These are phyloP conservation scores for Eidolon dupreanum DNA, from an alignment of 2,797 vertebrate species.

Conservation along the genomic window DNA sequence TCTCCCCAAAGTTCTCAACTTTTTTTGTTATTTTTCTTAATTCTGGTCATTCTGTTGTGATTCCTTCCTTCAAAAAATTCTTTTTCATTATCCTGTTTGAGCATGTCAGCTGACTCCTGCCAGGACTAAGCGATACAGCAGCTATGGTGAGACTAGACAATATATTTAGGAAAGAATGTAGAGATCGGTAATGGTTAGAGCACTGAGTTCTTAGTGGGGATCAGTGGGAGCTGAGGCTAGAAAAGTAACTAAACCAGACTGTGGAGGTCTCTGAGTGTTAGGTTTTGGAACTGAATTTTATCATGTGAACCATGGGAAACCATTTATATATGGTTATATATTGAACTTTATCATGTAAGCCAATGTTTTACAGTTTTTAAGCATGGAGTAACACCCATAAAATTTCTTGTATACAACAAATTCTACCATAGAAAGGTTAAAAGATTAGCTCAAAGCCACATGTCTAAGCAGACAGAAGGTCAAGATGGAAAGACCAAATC, in stretches of 20 bases:
- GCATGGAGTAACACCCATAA: background rate
- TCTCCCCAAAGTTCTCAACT: background rate
- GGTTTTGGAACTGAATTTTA: background rate
- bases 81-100: background rate
- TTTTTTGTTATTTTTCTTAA: background rate
- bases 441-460: background rate
- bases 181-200: background rate
- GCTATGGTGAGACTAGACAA: background rate
- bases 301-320: background rate
- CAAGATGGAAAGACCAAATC: background rate
- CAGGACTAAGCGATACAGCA: background rate
- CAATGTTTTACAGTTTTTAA: background rate
- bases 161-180: background rate
- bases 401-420: constrained; percentile 1
- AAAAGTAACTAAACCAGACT: background rate
- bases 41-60: background rate
- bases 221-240: background rate
- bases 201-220: background rate
- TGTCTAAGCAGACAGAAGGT: background rate
- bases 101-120: background rate
- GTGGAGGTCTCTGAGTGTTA: background rate
- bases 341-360: background rate
- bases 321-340: background rate
- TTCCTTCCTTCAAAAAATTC: background rate
- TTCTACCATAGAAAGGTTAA: background rate